Conservation (phyloP, 2,113 vertebrate genomes). For the Notechis scutatus region DNA sequence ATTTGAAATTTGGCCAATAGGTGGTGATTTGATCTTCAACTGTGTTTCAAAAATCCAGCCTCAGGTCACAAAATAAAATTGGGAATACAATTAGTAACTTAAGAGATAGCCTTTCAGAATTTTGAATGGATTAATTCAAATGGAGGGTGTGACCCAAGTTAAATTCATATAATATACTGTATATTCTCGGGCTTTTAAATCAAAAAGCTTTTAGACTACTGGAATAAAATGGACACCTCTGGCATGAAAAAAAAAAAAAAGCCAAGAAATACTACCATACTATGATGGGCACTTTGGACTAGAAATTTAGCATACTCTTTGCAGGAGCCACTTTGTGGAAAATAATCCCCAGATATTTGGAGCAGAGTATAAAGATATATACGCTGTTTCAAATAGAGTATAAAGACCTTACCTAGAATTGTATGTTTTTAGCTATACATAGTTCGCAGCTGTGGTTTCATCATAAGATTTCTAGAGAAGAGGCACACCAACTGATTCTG, state of each 20-base stretch:
- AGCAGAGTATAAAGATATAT: neutral
- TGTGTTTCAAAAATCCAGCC: neutral
- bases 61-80: neutral
- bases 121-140: neutral
- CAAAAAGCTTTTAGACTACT: neutral
- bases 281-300: neutral
- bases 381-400: no score
- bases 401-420: neutral
- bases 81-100: neutral
- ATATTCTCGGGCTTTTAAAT: neutral
- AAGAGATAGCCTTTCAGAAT: neutral
- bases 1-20: neutral
- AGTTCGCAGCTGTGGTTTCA: conserved; percentile 94
- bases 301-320: neutral
- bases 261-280: neutral
- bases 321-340: neutral
- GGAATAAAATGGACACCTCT: neutral
- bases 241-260: neutral
- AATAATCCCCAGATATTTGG: neutral
- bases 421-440: conserved; percentile 81
- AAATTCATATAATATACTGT: neutral
- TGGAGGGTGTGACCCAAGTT: neutral
- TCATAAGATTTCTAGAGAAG: conserved; percentile 90
- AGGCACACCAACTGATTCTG: conserved; percentile 88
- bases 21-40: neutral